phyloP scores from a whole-genome alignment of 2,888 invertebrate genomes.

The Pseudolycoriella hygida region DNA sequence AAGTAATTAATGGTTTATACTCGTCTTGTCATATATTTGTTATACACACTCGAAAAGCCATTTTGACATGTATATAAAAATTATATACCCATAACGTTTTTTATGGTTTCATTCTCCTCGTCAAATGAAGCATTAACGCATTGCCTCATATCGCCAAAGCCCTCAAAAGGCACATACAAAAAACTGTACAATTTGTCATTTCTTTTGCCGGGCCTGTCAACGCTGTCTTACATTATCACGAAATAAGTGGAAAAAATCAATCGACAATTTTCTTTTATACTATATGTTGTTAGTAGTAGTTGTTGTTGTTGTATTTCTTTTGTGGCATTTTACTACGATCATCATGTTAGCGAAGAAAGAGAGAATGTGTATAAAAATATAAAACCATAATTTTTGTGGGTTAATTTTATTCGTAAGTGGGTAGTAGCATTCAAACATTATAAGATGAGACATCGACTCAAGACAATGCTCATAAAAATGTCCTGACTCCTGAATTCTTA shows the following conservation, averaged over 20 bases:
- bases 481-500: neutral
- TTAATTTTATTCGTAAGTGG: conserved; percentile 2
- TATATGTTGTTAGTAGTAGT: too few relatives aligned
- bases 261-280: conserved; percentile 1
- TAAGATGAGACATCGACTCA: neutral
- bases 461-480: neutral
- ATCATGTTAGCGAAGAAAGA: neutral
- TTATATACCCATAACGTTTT: conserved; percentile 1
- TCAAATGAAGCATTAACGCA: conserved; percentile 4
- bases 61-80: conserved; percentile 1
- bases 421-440: neutral
- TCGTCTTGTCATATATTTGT: neutral
- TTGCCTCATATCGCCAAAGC: neutral
- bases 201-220: conserved; percentile 3
- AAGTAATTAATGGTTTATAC: neutral
- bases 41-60: neutral
- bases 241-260: conserved; percentile 3
- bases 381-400: conserved; percentile 1
- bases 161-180: neutral
- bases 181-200: conserved; percentile 2
- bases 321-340: neutral
- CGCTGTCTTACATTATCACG: conserved; percentile 3
- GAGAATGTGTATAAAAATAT: neutral
- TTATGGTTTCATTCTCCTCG: conserved; percentile 4
- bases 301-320: neutral